Base-by-base conservation (phyloP, 2,888 invertebrate species). In the Eurytoma californica region DNA sequence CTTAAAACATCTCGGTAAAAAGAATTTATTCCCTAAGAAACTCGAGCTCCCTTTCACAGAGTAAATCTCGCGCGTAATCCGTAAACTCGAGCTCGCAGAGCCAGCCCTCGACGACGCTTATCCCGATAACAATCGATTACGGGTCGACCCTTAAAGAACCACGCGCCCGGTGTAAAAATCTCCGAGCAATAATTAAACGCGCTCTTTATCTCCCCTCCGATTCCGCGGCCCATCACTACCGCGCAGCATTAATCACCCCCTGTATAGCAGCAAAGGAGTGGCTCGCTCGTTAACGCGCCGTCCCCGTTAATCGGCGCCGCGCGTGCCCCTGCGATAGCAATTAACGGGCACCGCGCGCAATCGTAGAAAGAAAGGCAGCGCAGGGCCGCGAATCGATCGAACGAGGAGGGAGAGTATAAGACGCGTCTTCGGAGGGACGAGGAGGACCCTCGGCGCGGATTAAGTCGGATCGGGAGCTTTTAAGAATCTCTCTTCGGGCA, bases 261-360 rank as follows among this genome's bases (percentile, higher is more conserved):
- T 24, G 51, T 67, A 67, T 67, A 51, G 51, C 14, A 24, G 16
- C 51, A 14, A 72, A 72, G 61, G 63, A 63, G 63, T 72, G 72
- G 53, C 53, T 24, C 63, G 53, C 72, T 72, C 72, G 72, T 72
- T 72, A 72, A 67, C 57, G 47, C 18, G 74, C 57, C 57, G 49
- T 24, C 16, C 20, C 7, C 47, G 53, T 53, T 66, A 68, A 68
- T 63, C 63, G 30, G 61, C 61, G 60, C 3, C 2, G n/a, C 61
- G 63, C 63, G 30, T 63, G 39, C 30, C 39, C 63, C 39, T 39
- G 65, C 47, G n/a, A 61, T 61, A 61, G 61, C 63, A 72, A 72
- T 72, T 72, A 72, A 72, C 72, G 63, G 49, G n/a, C n/a, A n/a
- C n/a, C n/a, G 28, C n/a, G 5, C 30, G 24, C n/a, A 39, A 30